phyloP scores from a whole-genome alignment of 2,888 invertebrate genomes.

The Caenorhabditis sp. region DNA sequence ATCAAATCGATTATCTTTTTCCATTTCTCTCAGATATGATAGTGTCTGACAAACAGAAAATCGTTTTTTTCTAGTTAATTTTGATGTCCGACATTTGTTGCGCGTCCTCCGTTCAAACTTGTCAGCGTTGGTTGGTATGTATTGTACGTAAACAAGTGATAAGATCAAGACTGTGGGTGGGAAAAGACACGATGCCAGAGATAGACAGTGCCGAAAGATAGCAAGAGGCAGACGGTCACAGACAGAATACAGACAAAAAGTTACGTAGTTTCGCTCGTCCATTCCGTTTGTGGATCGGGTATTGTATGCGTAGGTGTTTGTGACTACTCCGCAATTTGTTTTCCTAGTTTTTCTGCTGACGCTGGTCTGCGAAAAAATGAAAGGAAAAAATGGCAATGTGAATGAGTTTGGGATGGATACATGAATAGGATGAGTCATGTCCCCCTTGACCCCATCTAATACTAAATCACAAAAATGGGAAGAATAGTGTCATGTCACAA shows the following conservation, averaged over 20 bases:
- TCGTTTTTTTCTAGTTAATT: neutral
- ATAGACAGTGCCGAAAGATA: neutral
- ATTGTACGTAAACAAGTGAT: constrained; percentile 61
- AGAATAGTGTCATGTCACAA: too few species aligned
- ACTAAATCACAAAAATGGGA: neutral
- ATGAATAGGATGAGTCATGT: neutral
- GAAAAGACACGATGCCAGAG: too few species aligned
- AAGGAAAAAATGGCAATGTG: neutral
- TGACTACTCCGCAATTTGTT: constrained; percentile 9
- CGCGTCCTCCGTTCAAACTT: constrained; percentile 17
- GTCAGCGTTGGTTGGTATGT: neutral
- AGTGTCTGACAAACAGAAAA: neutral
- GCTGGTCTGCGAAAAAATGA: neutral
- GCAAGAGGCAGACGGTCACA: constrained; percentile 15
- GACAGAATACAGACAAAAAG: neutral
- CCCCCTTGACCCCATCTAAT: neutral
- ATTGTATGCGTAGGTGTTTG: constrained; percentile 6
- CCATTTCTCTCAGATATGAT: neutral
- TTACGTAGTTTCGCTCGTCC: constrained; percentile 19
- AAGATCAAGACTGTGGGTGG: constrained; percentile 16
- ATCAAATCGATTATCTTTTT: neutral
- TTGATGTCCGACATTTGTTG: neutral
- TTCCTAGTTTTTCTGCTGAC: neutral
- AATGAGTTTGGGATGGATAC: neutral
- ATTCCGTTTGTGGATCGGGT: constrained; percentile 1